A percentile compares a stretch with the other conserved stretches of the same genome.
Evolutionary conservation across 2,888 invertebrate species (phyloP).

Genomic region (Morpho helenor): DNA sequence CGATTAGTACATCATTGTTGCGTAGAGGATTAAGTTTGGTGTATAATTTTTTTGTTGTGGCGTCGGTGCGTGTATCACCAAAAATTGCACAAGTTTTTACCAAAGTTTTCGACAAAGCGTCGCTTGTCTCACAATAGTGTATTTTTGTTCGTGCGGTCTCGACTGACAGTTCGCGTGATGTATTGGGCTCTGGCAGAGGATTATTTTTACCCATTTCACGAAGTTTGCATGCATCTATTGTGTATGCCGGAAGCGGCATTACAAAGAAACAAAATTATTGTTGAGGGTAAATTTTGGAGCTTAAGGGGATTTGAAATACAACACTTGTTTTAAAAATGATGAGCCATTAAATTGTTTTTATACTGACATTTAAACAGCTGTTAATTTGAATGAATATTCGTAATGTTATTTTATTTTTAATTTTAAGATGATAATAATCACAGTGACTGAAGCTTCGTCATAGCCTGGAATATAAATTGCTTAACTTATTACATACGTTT

Average conservation of each 20-base stretch:
- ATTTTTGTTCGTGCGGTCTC: slow-evolving; percentile 77
- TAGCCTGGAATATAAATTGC: no score
- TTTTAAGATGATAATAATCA: no score
- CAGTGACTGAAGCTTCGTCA: no score
- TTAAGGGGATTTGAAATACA: slow-evolving; percentile 53
- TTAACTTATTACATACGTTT: no score
- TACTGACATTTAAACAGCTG: no score
- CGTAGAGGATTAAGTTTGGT: slow-evolving; percentile 16
- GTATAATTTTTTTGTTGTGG: slow-evolving; percentile 15
- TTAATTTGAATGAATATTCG: no score
- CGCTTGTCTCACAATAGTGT: slow-evolving; percentile 64
- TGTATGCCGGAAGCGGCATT: slow-evolving; percentile 68
- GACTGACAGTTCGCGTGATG: slow-evolving; percentile 76
- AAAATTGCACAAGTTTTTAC: slow-evolving; percentile 74
- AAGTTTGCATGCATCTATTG: slow-evolving; percentile 77
- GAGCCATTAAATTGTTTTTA: no score
- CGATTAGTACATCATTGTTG: slow-evolving; percentile 14
- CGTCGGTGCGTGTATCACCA: slow-evolving; percentile 58
- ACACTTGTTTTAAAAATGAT: slow-evolving; percentile 30
- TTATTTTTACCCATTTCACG: slow-evolving; percentile 78
- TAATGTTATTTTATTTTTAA: no score
- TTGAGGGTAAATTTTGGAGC: slow-evolving; percentile 51
- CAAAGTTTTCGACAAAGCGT: slow-evolving; percentile 69
- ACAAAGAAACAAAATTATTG: slow-evolving; percentile 70
- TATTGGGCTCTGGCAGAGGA: slow-evolving; percentile 70